Conservation (phyloP, 1,140 invertebrate species). For the Neotoxoptera formosana region DNA sequence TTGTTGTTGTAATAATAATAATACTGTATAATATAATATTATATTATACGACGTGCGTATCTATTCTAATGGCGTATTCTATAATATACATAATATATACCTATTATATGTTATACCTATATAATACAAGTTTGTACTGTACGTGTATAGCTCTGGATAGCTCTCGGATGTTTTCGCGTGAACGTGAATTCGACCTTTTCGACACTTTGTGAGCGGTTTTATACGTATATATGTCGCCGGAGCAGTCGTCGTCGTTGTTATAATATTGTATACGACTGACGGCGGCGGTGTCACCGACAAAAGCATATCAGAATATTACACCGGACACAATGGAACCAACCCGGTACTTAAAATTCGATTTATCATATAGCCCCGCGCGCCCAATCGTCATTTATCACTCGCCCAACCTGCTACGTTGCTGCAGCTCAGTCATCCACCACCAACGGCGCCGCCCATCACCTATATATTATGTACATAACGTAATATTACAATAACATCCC, state of each 20-base stretch:
- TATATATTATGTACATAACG: background rate
- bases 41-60: background rate
- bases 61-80: background rate
- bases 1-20: background rate
- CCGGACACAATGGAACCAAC: slow-evolving; percentile 37
- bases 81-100: background rate
- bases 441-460: background rate
- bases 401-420: background rate
- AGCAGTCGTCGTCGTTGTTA: background rate
- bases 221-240: background rate
- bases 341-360: slow-evolving; percentile 40
- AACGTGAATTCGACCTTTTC: background rate
- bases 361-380: slow-evolving; percentile 21
- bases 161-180: background rate
- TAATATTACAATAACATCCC: background rate
- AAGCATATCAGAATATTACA: background rate
- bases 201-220: background rate
- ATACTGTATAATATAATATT: background rate
- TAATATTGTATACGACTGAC: background rate
- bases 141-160: no score
- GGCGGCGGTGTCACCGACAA: slow-evolving; percentile 22
- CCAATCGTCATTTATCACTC: slow-evolving; percentile 38
- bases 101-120: background rate
- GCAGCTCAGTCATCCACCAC: background rate
- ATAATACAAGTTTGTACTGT: background rate